phyloP scores from a whole-genome alignment of 2,113 vertebrate genomes.

The Sinocyclocheilus rhinocerous region DNA sequence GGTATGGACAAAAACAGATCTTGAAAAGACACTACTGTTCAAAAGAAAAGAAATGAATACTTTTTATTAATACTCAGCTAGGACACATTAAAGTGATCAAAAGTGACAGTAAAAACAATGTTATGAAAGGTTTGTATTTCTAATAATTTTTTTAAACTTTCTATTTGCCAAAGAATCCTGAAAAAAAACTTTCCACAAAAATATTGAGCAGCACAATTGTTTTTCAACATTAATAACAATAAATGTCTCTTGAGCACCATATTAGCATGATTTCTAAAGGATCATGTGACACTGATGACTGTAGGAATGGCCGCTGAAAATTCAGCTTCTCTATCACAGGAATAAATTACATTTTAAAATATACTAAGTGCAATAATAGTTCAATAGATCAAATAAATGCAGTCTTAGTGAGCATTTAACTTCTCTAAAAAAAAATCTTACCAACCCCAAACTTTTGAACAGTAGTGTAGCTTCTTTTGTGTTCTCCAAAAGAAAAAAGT shows the following conservation, averaged over 20 bases:
- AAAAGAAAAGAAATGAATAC: background rate
- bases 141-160: too few species aligned
- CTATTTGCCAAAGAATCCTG: background rate
- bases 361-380: too few species aligned
- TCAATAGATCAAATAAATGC: too few species aligned
- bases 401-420: too few species aligned
- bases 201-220: background rate
- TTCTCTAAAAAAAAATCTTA: too few species aligned
- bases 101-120: too few species aligned
- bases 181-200: background rate
- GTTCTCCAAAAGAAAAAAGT: background rate
- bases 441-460: background rate
- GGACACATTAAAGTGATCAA: too few species aligned
- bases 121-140: too few species aligned
- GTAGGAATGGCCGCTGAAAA: background rate
- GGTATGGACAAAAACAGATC: background rate
- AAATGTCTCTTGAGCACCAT: background rate
- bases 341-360: background rate
- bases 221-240: background rate
- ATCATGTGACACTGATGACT: too few species aligned
- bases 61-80: background rate
- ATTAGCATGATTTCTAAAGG: too few species aligned
- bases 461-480: background rate
- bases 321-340: background rate
- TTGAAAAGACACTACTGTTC: background rate